phyloP scores from a whole-genome alignment of 2,797 vertebrate species.

The Characodon lateralis region DNA sequence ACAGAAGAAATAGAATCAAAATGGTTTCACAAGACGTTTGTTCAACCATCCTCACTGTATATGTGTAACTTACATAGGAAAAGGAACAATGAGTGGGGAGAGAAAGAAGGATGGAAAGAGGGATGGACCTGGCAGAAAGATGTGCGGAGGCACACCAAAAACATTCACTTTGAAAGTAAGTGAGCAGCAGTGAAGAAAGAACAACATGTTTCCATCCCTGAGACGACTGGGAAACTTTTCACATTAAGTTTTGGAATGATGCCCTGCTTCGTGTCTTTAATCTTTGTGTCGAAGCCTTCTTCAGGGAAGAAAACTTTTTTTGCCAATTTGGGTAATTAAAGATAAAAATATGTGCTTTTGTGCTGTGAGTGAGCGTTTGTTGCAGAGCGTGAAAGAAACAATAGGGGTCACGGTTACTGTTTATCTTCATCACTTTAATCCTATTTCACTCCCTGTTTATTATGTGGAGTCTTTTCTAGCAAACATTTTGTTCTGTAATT shows the following conservation, averaged over 20 bases:
- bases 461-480: not conserved
- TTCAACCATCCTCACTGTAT: conserved; percentile 13
- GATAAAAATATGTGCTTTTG: conserved; percentile 41
- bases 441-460: not conserved
- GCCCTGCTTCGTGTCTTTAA: conserved; percentile 36
- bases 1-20: not conserved
- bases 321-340: conserved; percentile 56
- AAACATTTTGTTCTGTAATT: not conserved
- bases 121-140: conserved; percentile 50
- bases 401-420: conserved; percentile 24
- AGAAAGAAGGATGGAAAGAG: conserved; percentile 58
- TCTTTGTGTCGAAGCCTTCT: conserved; percentile 35
- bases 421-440: not conserved
- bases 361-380: not conserved
- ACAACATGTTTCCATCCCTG: conserved; percentile 35
- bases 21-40: not conserved
- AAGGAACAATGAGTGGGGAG: conserved; percentile 36
- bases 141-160: conserved; percentile 23
- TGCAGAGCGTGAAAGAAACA: conserved; percentile 27
- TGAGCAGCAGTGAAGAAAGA: conserved; percentile 25
- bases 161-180: conserved; percentile 41
- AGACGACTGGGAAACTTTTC: conserved; percentile 32
- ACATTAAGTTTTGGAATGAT: conserved; percentile 32
- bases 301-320: conserved; percentile 33
- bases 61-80: conserved; percentile 23